Conservation (phyloP, 2,113 vertebrate genomes). For the Carassius auratus region DNA sequence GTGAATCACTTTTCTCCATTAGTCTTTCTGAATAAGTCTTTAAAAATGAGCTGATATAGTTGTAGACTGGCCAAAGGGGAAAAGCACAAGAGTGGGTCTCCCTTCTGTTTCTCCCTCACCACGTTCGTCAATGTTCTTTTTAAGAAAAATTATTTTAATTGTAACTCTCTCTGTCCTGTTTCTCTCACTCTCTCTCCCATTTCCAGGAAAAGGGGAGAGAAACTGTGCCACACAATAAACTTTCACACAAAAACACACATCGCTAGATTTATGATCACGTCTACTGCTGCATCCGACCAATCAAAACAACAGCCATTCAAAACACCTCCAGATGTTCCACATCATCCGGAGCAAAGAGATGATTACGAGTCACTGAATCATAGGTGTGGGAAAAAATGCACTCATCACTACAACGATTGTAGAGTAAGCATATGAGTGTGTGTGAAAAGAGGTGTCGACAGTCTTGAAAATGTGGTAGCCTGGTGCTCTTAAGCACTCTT, state of each 20-base stretch:
- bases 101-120: background rate
- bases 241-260: constrained; percentile 14
- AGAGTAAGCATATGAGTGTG: background rate
- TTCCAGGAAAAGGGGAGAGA: constrained; percentile 27
- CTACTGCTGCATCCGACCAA: constrained; percentile 43
- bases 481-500: background rate
- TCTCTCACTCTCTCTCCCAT: background rate
- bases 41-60: constrained; percentile 4
- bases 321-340: constrained; percentile 70
- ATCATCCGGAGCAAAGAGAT: constrained; percentile 25
- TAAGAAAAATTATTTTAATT: constrained; percentile 1
- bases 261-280: constrained; percentile 57
- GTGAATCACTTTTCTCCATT: constrained; percentile 8
- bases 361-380: constrained; percentile 10
- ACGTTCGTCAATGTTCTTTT: background rate
- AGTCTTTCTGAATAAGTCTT: constrained; percentile 5
- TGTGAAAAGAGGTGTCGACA: background rate
- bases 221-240: constrained; percentile 32
- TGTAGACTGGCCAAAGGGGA: background rate
- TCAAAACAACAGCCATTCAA: constrained; percentile 65
- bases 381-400: constrained; percentile 7
- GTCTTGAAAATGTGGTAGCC: no score
- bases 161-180: background rate
- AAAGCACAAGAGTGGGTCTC: constrained; percentile 9
- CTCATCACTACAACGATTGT: background rate